phyloP scores from a whole-genome alignment of 2,113 vertebrate genomes.

The Anhinga rufa region DNA sequence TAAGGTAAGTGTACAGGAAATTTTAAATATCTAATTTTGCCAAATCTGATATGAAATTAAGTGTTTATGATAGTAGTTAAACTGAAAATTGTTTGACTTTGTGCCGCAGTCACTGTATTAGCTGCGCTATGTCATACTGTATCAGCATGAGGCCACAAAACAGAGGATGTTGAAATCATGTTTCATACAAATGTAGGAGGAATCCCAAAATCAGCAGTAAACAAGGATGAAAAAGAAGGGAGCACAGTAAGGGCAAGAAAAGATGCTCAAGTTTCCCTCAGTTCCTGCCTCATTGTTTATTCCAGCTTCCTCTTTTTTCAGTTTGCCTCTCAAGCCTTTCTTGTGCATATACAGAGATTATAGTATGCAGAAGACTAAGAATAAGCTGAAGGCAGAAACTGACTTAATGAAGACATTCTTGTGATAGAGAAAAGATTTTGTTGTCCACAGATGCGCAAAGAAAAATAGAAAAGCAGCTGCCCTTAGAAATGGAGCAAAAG shows the following conservation, averaged over 20 bases:
- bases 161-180: not conserved
- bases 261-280: not conserved
- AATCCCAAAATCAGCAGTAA: constrained; percentile 16
- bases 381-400: constrained; percentile 54
- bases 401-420: constrained; percentile 61
- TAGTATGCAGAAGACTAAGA: constrained; percentile 37
- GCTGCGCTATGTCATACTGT: not conserved
- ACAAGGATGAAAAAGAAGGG: constrained; percentile 1
- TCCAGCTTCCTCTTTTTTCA: constrained; percentile 51
- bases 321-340: constrained; percentile 44
- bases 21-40: not conserved
- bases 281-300: constrained; percentile 48
- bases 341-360: constrained; percentile 39
- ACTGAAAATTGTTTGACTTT: not conserved
- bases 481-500: constrained; percentile 46
- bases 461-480: constrained; percentile 65
- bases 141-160: not conserved
- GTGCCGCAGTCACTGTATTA: not conserved
- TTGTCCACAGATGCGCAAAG: constrained; percentile 58
- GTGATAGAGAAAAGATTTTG: constrained; percentile 50
- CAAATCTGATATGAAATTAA: not conserved
- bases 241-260: not conserved
- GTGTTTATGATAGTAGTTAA: not conserved
- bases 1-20: not conserved
- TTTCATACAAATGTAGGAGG: not conserved